Percentiles rank a stretch among this genome's conserved stretches.
These are phyloP conservation scores for Himalopsyche anomala DNA, from an alignment of 2,888 invertebrate genomes.

Conservation along the genomic window DNA sequence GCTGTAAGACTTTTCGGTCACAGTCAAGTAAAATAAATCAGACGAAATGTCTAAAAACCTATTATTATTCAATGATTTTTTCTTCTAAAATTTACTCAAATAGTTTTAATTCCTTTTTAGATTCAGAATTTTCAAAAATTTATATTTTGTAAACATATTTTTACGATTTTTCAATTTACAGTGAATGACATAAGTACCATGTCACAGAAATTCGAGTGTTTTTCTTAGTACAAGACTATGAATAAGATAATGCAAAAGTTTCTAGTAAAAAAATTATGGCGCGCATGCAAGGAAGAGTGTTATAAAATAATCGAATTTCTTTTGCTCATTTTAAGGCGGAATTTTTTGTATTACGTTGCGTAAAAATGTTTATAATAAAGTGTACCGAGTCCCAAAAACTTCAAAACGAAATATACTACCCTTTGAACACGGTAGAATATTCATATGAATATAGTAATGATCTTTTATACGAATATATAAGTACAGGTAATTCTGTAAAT, in stretches of 20 bases:
- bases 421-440: too few species aligned
- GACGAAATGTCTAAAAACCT: too few species aligned
- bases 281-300: neutral
- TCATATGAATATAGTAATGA: too few species aligned
- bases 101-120: too few species aligned
- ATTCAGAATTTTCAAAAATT: too few species aligned
- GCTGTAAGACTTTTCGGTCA: too few species aligned
- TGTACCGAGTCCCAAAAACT: neutral
- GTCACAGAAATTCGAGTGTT: neutral
- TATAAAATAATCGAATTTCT: slow-evolving; percentile 29
- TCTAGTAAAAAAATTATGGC: slow-evolving; percentile 22
- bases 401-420: too few species aligned
- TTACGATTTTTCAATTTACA: neutral
- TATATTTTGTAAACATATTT: neutral
- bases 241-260: slow-evolving; percentile 30
- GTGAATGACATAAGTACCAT: neutral
- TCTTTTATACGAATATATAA: too few species aligned
- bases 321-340: slow-evolving; percentile 3
- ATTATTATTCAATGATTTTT: too few species aligned
- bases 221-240: neutral
- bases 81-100: too few species aligned
- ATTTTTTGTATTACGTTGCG: slow-evolving; percentile 16
- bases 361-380: slow-evolving; percentile 21
- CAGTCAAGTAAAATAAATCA: too few species aligned
- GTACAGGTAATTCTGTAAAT: too few species aligned